Evolutionary conservation across 2,113 vertebrate species (phyloP), one percentile per base, ranked within the genome.

Genomic region (Hypocryptadius cinnamomeus): DNA sequence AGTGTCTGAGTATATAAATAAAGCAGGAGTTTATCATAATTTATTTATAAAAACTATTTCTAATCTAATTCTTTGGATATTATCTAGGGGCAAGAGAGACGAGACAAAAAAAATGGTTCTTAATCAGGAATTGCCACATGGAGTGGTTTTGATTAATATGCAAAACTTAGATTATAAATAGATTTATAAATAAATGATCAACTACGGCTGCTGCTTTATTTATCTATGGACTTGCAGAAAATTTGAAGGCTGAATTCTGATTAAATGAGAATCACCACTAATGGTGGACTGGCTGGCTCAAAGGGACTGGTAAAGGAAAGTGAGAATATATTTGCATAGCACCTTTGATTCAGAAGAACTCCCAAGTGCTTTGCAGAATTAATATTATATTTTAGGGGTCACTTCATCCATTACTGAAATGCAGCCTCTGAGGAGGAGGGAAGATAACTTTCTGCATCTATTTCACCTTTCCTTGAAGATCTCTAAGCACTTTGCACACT

Each of bases 151-250:
- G 92, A 97, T 97, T 97, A 97, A 96, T 93, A 97, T 96, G 94
- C 93, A 97, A 97, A 97, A 94, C 90, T 88, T 90, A 95, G 93
- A 94, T 94, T 93, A 96, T 95, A 96, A 97, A 97, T 95, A 96
- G 93, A 94, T 95, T 95, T 94, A 97, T 97, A 97, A 97, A 97
- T 97, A 97, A 97, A 97, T 97, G 13, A 97, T 97, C 89, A 96
- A 90, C 91, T 77, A 96, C 2, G 40, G 93, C 92, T 71, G 93
- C 84, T 89, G 90, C 94, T 96, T 96, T 97, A 97, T 97, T 97
- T 97, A 96, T 94, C 91, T 96, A 96, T 85, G 96, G 96, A 95
- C 94, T 97, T 95, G 81, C 27, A 90, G 93, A 80, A 96, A 92
- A 94, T 92, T 72, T 95, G 94, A 95, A 94, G 94, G 77, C 94